Base-by-base conservation (phyloP, 2,113 vertebrate species). In the Crypturellus undulatus region DNA sequence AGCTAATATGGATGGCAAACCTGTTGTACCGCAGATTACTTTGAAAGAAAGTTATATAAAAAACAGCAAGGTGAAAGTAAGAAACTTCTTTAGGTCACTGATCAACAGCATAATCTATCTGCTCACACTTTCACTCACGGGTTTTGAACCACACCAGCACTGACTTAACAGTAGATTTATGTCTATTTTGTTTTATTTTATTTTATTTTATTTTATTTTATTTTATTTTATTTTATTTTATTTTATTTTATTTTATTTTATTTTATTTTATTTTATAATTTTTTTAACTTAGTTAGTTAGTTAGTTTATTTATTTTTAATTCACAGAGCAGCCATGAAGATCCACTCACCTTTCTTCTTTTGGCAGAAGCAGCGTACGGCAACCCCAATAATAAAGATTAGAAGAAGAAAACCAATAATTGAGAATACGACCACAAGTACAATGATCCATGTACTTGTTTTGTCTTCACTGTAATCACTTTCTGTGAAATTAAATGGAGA, bases 361-460 rank as follows among this genome's bases (percentile, higher is more conserved):
- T 92, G 80, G 63, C 94, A 96, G 92, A 97, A 97, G 95, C 92
- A 98, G 90, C 95, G 96, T 28, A 98, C 80, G 28, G 97, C 68
- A 15, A 97, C 77, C 40, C 89, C 90, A 78, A 96, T 58, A 64
- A 98, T 12, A 42, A 94, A 9, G 59, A 97, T 84, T 89, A 98
- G 90, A 58, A 98, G 95, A 77, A 98, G 51, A 81, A 98, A 13
- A 45, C 96, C 96, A 67, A 96, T 75, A 45, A 98, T 2, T 47
- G 97, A 96, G 51, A 96, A 69, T 72, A 97, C 96, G 36, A 97
- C 76, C 42, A 97, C 97, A 73, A 98, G 64, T 38, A 97, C 96
- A 77, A 98, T 54, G 64, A 96, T 72, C 91, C 89, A 92, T 0
- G 84, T 93, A 89, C 5, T 95, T 36, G 79, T 52, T 59, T 2